Evolutionary conservation across 2,113 vertebrate species (phyloP).

Genomic region (Monarcha castaneiventris): DNA sequence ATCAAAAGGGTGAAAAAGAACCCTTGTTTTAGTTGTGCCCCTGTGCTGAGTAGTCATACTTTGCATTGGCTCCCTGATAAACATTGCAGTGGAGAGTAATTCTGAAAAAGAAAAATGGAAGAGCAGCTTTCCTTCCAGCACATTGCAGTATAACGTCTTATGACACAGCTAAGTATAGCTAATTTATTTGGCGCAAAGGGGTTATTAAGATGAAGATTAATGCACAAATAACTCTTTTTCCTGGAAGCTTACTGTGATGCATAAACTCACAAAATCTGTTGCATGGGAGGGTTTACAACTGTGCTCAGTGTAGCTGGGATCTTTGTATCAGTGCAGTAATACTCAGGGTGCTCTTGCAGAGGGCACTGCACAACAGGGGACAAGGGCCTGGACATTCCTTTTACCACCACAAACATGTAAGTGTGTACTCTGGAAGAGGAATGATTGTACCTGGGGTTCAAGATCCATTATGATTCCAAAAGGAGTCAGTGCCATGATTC

Average conservation of each 20-base stretch:
- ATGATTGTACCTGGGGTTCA: not conserved
- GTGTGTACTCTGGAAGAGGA: not conserved
- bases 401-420: not conserved
- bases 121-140: not conserved
- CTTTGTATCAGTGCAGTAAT: not conserved
- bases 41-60: not conserved
- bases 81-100: not conserved
- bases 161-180: conserved; percentile 27
- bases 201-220: conserved; percentile 42
- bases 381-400: not conserved
- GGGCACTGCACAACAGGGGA: not conserved
- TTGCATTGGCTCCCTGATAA: not conserved
- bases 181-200: conserved; percentile 37
- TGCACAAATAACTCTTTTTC: conserved; percentile 43
- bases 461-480: not conserved
- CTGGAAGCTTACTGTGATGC: conserved; percentile 26
- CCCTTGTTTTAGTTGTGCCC: not conserved
- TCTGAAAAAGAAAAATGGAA: not conserved
- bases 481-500: not conserved
- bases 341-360: not conserved
- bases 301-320: not conserved
- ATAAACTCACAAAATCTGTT: conserved; percentile 27
- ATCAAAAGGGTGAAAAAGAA: not conserved
- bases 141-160: not conserved
- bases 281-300: not conserved